phyloP scores from a whole-genome alignment of 2,888 invertebrate genomes.

The Stenodera caucasica region DNA sequence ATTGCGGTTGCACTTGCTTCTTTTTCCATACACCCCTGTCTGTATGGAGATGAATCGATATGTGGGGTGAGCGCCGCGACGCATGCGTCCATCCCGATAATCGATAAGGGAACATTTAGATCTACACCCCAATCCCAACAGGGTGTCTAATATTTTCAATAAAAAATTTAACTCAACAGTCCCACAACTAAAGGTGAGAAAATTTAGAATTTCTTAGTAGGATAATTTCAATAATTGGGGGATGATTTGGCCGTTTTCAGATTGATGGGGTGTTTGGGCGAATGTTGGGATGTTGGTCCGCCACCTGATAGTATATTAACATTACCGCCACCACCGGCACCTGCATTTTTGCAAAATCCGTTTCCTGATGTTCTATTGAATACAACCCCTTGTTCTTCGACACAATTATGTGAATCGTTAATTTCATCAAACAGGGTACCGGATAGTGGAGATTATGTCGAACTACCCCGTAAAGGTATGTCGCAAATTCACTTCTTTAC shows the following conservation, averaged over 20 bases:
- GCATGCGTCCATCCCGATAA: conserved; percentile 45
- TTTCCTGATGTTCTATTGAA: conserved; percentile 54
- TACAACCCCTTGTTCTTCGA: conserved; percentile 67
- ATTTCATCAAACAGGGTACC: conserved; percentile 44
- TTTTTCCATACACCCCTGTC: neutral
- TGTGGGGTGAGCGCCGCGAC: conserved; percentile 41
- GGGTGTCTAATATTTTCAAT: too few species aligned
- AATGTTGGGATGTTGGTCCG: conserved; percentile 67
- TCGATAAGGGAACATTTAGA: conserved; percentile 44
- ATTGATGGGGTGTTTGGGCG: conserved; percentile 62
- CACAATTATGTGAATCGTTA: conserved; percentile 65
- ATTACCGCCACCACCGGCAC: conserved; percentile 84
- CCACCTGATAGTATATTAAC: conserved; percentile 82
- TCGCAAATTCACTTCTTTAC: too few species aligned
- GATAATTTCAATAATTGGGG: neutral
- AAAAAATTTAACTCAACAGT: too few species aligned
- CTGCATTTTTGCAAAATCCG: conserved; percentile 67
- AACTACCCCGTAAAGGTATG: conserved; percentile 74
- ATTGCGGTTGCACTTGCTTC: conserved; percentile 25
- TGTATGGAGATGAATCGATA: conserved; percentile 38
- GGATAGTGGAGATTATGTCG: conserved; percentile 67
- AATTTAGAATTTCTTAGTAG: neutral
- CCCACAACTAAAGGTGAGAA: neutral
- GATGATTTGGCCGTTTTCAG: too few species aligned
- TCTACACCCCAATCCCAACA: conserved; percentile 42